Percentiles rank a stretch among this genome's conserved stretches.
phyloP scores from a whole-genome alignment of 2,113 vertebrate species.

The Mionectes macconnelli region DNA sequence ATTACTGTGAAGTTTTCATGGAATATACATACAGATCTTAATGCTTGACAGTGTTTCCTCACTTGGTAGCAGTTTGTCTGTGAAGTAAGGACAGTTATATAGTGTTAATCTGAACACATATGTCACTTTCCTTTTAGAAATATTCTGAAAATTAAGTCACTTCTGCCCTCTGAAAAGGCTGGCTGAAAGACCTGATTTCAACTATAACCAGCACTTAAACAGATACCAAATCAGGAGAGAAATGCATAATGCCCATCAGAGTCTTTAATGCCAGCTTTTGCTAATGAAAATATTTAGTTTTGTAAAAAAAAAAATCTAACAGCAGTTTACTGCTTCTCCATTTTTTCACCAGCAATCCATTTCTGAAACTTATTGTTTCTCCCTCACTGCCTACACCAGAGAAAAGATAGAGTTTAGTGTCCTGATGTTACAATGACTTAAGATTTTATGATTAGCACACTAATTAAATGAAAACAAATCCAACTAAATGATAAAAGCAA shows the following conservation, averaged over 20 bases:
- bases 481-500: neutral
- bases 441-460: neutral
- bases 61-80: neutral
- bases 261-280: neutral
- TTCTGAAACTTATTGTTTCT: neutral
- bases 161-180: neutral
- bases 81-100: neutral
- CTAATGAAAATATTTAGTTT: neutral
- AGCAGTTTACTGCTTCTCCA: neutral
- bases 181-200: neutral
- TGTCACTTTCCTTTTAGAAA: neutral
- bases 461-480: neutral
- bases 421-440: neutral
- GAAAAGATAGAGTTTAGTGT: neutral
- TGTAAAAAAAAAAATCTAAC: neutral
- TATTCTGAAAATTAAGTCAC: neutral
- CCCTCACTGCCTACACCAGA: neutral
- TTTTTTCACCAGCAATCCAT: neutral
- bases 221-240: neutral
- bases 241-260: neutral
- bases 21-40: neutral
- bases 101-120: neutral
- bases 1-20: neutral
- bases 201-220: neutral
- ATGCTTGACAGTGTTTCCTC: neutral